Base-by-base conservation (phyloP, 1,140 invertebrate species). In the Aphaenogaster ashmeadi region DNA sequence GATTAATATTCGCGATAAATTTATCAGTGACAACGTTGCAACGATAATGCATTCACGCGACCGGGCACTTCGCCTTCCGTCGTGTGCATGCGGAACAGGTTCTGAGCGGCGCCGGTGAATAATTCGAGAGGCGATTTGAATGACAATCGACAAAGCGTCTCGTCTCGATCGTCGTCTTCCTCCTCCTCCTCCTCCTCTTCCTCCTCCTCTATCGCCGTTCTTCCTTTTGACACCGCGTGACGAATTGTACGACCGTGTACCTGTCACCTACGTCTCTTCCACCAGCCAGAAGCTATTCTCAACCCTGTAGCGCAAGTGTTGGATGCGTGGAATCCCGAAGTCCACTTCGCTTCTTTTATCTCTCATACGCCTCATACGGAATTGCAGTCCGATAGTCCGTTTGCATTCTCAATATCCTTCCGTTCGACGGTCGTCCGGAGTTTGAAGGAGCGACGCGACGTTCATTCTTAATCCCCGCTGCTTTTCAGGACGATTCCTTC, bases 81-180 rank as follows among this genome's bases (percentile, higher is more conserved):
- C 54, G n/a, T 41, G 41, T 47, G 75, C 67, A 85, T 56, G 72
- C 54, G 44, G 62, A 69, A 38, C 72, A 71, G 71, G 87, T 88
- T 66, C 11, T 44, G 71, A 86, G 74, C 77, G 87, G 80, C 88
- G 87, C 80, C 87, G 67, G 44, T 90, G 83, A 87, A 87, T 89
- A 89, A 90, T 90, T 90, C 88, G 44, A 62, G 18, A 18, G 52
- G 2, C 83, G 75, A 87, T 90, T 90, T 90, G 77, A 90, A 90
- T 89, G 78, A 89, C 88, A 90, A 89, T 89, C 88, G 69, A 60
- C 67, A 67, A 52, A 62, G 21, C 71, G 41, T 52, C 52, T 83
- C 80, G 67, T 56, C 77, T 75, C 74, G 84, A 87, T 87, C 71
- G 85, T 67, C 86, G 77, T 84, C 36, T 38, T 58, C 71, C 52